Evolutionary conservation across 2,888 invertebrate genomes (phyloP).

Genomic region (Ellobium chinense): DNA sequence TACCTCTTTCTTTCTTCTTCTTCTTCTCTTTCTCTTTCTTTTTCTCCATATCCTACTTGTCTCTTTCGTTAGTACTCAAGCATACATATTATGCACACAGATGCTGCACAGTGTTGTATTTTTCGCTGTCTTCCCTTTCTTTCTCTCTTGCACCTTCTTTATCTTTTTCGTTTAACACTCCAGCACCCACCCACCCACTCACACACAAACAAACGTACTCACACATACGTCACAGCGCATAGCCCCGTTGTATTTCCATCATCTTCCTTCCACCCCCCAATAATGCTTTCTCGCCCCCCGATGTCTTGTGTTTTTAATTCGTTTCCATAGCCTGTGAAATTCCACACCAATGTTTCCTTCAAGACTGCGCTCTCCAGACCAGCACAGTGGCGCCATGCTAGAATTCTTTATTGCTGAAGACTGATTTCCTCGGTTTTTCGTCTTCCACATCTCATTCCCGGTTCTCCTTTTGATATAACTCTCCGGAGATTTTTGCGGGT

Average conservation of each 20-base stretch:
- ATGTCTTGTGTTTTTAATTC: constrained; percentile 33
- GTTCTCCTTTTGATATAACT: constrained; percentile 13
- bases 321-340: constrained; percentile 26
- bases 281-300: neutral
- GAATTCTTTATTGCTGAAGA: constrained; percentile 17
- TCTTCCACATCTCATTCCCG: neutral
- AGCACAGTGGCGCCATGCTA: constrained; percentile 29
- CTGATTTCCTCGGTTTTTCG: neutral
- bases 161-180: neutral
- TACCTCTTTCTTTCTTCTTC: neutral
- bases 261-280: neutral
- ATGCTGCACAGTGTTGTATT: too few relatives aligned
- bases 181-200: neutral
- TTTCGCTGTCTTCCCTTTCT: too few relatives aligned
- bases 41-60: neutral
- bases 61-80: neutral
- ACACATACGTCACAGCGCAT: neutral
- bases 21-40: neutral
- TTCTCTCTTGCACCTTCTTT: too few relatives aligned
- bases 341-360: constrained; percentile 38
- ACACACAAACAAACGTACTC: neutral
- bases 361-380: neutral
- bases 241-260: neutral
- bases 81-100: too few relatives aligned
- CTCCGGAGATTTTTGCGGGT: neutral